Conservation (phyloP, 1,140 invertebrate species). For the Drosophila mayri region DNA sequence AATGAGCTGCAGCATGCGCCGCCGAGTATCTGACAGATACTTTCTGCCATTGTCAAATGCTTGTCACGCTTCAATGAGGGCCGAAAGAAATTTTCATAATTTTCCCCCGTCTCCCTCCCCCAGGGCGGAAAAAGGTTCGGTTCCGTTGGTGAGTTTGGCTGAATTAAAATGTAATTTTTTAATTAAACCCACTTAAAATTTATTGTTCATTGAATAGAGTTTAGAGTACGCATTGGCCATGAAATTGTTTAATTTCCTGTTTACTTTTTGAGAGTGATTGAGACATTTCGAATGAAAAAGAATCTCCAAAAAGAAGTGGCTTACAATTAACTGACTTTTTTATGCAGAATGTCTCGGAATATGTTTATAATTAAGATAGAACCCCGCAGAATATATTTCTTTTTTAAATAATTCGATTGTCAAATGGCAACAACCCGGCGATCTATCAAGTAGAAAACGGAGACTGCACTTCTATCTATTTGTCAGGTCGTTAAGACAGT, state of each 20-base stretch:
- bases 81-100: constrained; percentile 53
- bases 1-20: constrained; percentile 78
- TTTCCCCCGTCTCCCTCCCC: constrained; percentile 19
- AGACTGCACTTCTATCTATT: constrained; percentile 67
- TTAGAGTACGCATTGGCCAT: constrained; percentile 63
- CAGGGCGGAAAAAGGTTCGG: constrained; percentile 16
- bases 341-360: background rate
- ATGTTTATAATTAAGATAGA: constrained; percentile 25
- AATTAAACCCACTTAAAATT: constrained; percentile 75
- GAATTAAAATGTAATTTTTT: constrained; percentile 79
- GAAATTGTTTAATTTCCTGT: constrained; percentile 79
- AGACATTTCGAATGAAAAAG: constrained; percentile 32
- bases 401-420: constrained; percentile 46
- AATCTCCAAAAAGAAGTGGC: constrained; percentile 3
- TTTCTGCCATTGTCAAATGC: constrained; percentile 61
- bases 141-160: constrained; percentile 16
- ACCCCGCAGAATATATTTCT: constrained; percentile 1
- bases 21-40: constrained; percentile 70
- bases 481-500: constrained; percentile 68
- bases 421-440: constrained; percentile 48
- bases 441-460: constrained; percentile 57
- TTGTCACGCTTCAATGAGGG: constrained; percentile 73
- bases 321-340: background rate
- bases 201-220: constrained; percentile 55
- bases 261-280: constrained; percentile 20